phyloP scores from a whole-genome alignment of 2,888 invertebrate species.

The Nomada ruficornis region DNA sequence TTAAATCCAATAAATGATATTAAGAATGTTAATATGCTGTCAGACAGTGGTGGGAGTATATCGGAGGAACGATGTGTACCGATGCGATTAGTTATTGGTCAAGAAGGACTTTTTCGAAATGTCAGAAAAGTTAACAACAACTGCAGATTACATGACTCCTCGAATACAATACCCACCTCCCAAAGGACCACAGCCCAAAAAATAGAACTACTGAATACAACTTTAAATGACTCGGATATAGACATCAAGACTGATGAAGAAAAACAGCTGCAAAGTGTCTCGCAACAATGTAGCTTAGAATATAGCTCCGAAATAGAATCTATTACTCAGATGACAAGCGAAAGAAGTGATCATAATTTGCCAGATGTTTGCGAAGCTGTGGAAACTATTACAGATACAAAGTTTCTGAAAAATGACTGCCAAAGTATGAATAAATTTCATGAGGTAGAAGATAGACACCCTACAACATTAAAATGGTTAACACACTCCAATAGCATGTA shows the following conservation, averaged over 20 bases:
- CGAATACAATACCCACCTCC: constrained; percentile 66
- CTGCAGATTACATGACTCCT: constrained; percentile 49
- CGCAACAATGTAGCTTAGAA: constrained; percentile 90
- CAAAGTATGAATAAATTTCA: constrained; percentile 70
- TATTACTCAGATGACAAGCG: constrained; percentile 78
- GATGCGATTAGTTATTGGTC: constrained; percentile 82
- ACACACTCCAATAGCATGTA: constrained; percentile 79
- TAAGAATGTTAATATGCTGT: constrained; percentile 88
- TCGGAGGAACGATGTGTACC: constrained; percentile 79
- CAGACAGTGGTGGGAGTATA: constrained; percentile 86
- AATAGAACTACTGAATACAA: constrained; percentile 68
- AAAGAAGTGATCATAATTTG: constrained; percentile 80
- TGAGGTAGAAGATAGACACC: constrained; percentile 56
- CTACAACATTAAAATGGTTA: constrained; percentile 64
- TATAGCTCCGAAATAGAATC: constrained; percentile 87
- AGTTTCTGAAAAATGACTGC: constrained; percentile 48
- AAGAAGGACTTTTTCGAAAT: constrained; percentile 78
- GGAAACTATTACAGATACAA: constrained; percentile 63
- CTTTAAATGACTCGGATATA: constrained; percentile 77
- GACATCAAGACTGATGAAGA: constrained; percentile 78
- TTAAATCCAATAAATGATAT: constrained; percentile 86
- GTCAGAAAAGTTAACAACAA: constrained; percentile 76
- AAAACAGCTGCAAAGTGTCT: constrained; percentile 87
- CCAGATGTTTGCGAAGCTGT: constrained; percentile 79
- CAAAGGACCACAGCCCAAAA: constrained; percentile 79